Evolutionary conservation across 2,888 invertebrate species (phyloP).

Genomic region (Crocallis elinguaria): DNA sequence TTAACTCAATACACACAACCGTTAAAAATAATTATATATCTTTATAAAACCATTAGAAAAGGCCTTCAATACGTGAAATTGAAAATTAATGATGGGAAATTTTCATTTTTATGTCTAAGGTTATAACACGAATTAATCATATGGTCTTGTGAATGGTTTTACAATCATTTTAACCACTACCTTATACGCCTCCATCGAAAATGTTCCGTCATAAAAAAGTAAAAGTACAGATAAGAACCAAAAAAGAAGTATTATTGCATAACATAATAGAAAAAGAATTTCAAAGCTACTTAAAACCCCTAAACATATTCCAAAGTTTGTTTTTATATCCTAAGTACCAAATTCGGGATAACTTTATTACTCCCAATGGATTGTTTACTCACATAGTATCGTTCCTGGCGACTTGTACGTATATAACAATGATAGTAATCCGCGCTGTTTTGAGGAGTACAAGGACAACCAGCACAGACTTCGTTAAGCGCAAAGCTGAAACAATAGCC

Average conservation of each 20-base stretch:
- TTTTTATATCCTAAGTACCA: conserved; percentile 8
- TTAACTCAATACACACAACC: too few species aligned
- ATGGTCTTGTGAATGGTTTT: too few species aligned
- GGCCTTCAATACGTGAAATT: too few species aligned
- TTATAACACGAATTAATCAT: too few species aligned
- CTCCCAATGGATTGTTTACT: neutral
- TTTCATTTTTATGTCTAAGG: too few species aligned
- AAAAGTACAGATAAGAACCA: conserved; percentile 1
- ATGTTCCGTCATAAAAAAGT: conserved; percentile 1
- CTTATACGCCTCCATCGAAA: neutral
- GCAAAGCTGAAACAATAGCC: neutral
- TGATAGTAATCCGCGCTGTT: neutral
- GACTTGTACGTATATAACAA: conserved; percentile 1
- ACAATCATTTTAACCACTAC: neutral
- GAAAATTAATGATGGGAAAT: too few species aligned
- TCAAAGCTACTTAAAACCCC: conserved; percentile 11
- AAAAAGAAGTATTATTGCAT: conserved; percentile 9
- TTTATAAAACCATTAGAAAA: neutral
- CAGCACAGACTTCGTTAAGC: neutral
- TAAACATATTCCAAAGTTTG: conserved; percentile 10
- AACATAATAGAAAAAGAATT: conserved; percentile 10
- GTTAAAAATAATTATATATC: too few species aligned
- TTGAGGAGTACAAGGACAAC: neutral
- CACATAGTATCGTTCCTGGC: neutral
- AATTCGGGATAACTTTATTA: conserved; percentile 20